Evolutionary conservation across 2,113 vertebrate species (phyloP), one percentile per base, ranked within the genome.

Genomic region (Conger conger): DNA sequence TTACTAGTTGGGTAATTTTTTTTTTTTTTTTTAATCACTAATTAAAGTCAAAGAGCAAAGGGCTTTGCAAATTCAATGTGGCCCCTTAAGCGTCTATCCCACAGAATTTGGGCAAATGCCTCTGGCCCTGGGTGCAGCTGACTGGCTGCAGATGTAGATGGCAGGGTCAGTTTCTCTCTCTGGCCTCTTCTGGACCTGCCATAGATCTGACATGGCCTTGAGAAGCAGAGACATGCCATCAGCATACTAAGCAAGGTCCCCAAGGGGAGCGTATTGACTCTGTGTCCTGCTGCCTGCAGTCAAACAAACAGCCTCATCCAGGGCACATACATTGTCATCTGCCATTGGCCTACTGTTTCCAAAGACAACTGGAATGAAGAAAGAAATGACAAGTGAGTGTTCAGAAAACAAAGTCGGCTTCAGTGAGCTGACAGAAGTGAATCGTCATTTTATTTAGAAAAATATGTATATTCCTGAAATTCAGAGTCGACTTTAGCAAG

Each of bases 181-280:
- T 73, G n/a, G 68, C 68, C n/a, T 63, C 57, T 27, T 63, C 57
- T 33, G n/a, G 68, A n/a, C 68, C 68, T 73, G 68, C 68, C 68
- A 73, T 33, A 73, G 68, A 15, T 17, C 53, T 80, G 76, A 76
- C 42, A 36, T 77, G 35, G 40, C 78, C 68, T 86, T 81, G 68
- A 20, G 42, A 50, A 86, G 45, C 45, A 40, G n/a, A 35, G 45
- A 27, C 11, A 9, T 53, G 77, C 77, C 40, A 35, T 76, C 60
- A 83, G 86, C 38, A 83, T 83, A 80, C 86, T 35, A 57, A 80
- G 36, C 40, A 80, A 36, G 37, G 3, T 54, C 78, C 76, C 76
- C 40, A 20, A 45, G 79, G 35, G 53, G 76, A 63, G 76, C 6
- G n/a, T 30, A 86, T 82, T 63, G 81, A 82, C 53, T 82, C 80